Percentiles rank a stretch among this genome's conserved stretches.
These are phyloP conservation scores for Bradypus variegatus DNA, from an alignment of 2,797 vertebrate genomes.

Conservation along the genomic window DNA sequence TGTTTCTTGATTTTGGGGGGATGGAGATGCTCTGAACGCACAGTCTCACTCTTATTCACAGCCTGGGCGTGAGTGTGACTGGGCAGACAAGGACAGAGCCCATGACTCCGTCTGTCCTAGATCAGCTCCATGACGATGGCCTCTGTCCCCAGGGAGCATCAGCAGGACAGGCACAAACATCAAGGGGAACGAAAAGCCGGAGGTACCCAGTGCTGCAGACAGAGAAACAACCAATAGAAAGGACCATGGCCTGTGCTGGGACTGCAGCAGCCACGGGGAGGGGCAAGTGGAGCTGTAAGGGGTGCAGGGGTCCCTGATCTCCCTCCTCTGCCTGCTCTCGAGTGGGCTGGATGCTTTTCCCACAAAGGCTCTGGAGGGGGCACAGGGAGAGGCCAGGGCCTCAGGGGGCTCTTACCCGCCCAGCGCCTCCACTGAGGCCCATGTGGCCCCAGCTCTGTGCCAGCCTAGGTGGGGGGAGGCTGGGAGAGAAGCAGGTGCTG, in stretches of 20 bases:
- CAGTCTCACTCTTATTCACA: not conserved
- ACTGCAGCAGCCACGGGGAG: no score
- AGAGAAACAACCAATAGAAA: not conserved
- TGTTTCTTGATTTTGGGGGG: not conserved
- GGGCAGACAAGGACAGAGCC: not conserved
- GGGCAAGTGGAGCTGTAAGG: not conserved
- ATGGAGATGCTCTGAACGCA: not conserved
- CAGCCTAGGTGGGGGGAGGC: not conserved
- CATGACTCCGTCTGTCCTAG: not conserved
- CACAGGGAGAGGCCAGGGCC: not conserved
- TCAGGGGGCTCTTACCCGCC: not conserved
- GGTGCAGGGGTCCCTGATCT: not conserved
- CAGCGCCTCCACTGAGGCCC: not conserved
- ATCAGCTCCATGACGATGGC: not conserved
- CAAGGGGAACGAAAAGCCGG: not conserved
- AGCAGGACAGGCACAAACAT: not conserved
- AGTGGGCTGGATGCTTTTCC: not conserved
- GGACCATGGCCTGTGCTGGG: not conserved
- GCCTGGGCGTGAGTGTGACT: not conserved
- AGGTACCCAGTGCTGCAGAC: not conserved
- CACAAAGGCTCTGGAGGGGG: not conserved
- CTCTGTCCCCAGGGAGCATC: not conserved
- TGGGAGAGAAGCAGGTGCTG: not conserved
- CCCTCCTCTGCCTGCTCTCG: not conserved
- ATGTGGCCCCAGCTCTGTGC: fast-evolving